Conservation (phyloP, 2,888 invertebrate species). For the Octodonta nipae region DNA sequence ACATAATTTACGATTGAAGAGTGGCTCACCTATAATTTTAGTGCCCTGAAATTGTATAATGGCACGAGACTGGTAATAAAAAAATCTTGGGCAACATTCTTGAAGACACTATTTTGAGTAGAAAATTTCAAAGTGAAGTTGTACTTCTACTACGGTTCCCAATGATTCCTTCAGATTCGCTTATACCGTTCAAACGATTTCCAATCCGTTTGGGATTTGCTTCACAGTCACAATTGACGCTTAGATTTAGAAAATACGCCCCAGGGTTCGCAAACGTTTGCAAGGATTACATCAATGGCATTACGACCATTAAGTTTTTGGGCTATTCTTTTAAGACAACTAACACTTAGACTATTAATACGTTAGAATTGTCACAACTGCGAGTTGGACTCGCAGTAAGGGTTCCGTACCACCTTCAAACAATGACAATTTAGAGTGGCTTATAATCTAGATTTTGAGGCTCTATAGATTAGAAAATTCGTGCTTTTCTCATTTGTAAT, state of each 20-base stretch:
- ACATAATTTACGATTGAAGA: slow-evolving; percentile 12
- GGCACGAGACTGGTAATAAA: slow-evolving; percentile 7
- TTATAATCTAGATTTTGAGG: too few species aligned
- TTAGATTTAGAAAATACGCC: slow-evolving; percentile 5
- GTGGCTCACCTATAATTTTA: slow-evolving; percentile 10
- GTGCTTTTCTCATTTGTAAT: slow-evolving; percentile 2
- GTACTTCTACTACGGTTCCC: slow-evolving; percentile 9
- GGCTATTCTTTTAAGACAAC: too few species aligned
- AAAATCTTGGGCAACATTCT: slow-evolving; percentile 2
- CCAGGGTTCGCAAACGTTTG: too few species aligned
- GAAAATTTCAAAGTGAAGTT: slow-evolving; percentile 4
- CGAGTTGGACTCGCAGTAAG: too few species aligned
- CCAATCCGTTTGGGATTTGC: slow-evolving; percentile 5
- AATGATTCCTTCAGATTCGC: slow-evolving; percentile 7
- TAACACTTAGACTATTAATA: too few species aligned
- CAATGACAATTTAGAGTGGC: too few species aligned
- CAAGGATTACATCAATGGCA: too few species aligned
- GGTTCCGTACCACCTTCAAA: too few species aligned
- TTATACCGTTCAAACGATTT: slow-evolving; percentile 8
- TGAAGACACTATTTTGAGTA: neutral
- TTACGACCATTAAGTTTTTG: too few species aligned
- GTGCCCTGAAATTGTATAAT: slow-evolving; percentile 11
- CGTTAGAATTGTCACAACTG: too few species aligned
- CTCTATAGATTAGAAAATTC: too few species aligned
- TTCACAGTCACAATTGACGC: neutral